Conservation (phyloP, 2,113 vertebrate species). For the Glaucomys volans region DNA sequence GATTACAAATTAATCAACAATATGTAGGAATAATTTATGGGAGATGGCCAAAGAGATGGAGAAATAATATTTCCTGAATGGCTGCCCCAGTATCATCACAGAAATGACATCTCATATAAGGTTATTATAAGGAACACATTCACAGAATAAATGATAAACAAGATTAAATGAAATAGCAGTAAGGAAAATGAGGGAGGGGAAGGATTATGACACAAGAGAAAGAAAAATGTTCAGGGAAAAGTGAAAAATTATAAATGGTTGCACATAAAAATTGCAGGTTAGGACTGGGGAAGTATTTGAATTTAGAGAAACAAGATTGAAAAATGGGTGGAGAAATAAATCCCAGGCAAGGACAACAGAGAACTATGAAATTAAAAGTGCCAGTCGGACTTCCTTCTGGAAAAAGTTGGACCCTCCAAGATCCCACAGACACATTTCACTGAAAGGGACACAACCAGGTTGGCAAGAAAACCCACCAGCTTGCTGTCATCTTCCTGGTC, state of each 20-base stretch:
- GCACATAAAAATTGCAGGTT: conserved; percentile 50
- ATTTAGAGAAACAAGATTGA: conserved; percentile 59
- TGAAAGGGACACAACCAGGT: no score
- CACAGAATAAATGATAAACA: conserved; percentile 72
- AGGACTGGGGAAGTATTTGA: conserved; percentile 35
- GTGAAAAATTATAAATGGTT: conserved; percentile 70
- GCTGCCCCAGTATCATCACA: conserved; percentile 50
- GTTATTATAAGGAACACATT: conserved; percentile 41
- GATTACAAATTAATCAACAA: conserved; percentile 62
- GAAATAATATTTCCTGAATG: conserved; percentile 67
- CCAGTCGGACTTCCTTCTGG: neutral
- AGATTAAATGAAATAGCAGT: conserved; percentile 68
- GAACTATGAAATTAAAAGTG: neutral
- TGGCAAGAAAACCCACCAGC: accelerated
- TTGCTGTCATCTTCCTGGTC: conserved; percentile 27
- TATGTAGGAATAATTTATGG: conserved; percentile 60
- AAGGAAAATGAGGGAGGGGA: conserved; percentile 1
- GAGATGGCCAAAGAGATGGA: conserved; percentile 58
- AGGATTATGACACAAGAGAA: neutral
- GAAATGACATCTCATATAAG: conserved; percentile 69
- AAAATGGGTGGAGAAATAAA: conserved; percentile 54
- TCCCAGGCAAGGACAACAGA: neutral
- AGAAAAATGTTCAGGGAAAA: conserved; percentile 63
- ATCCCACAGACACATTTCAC: no score
- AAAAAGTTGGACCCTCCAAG: neutral